A percentile compares a stretch with the other conserved stretches of the same genome.
These are phyloP conservation scores for Ptychochromis oligacanthus DNA, from an alignment of 2,113 vertebrate genomes.

Conservation along the genomic window DNA sequence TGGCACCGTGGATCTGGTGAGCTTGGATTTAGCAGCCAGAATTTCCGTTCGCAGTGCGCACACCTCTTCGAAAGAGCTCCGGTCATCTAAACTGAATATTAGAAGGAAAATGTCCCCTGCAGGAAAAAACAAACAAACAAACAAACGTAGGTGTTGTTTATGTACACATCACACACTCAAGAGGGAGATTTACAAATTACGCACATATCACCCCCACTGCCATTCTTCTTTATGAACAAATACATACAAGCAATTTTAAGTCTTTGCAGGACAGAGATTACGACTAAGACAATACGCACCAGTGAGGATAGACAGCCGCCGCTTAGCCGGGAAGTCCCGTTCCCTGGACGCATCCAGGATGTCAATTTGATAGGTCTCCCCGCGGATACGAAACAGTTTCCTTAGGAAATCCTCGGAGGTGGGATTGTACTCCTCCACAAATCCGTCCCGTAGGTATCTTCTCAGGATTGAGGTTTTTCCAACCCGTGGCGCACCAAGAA, in stretches of 20 bases:
- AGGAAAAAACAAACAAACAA: not conserved
- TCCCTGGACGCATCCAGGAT: slow-evolving; percentile 81
- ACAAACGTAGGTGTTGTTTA: not conserved
- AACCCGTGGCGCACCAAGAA: slow-evolving; percentile 81
- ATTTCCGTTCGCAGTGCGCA: slow-evolving; percentile 77
- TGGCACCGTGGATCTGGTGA: slow-evolving; percentile 53
- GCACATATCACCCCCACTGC: not conserved
- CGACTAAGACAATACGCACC: slow-evolving; percentile 64
- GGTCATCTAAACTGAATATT: slow-evolving; percentile 80
- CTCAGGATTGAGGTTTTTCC: slow-evolving; percentile 82
- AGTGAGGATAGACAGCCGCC: slow-evolving; percentile 81
- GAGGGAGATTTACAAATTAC: not conserved
- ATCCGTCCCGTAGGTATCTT: slow-evolving; percentile 79
- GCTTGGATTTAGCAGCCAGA: slow-evolving; percentile 75
- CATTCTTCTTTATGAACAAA: not conserved
- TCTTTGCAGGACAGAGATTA: not conserved
- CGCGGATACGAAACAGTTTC: slow-evolving; percentile 80
- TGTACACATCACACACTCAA: not conserved
- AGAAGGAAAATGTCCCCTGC: slow-evolving; percentile 83
- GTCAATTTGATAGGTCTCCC: slow-evolving; percentile 81
- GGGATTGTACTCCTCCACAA: slow-evolving; percentile 80
- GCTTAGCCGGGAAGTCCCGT: slow-evolving; percentile 80
- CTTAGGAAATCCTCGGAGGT: slow-evolving; percentile 82
- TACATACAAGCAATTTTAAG: not conserved
- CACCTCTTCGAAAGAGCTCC: slow-evolving; percentile 79